Conservation (phyloP, 2,888 invertebrate species). For the Agrochola litura region DNA sequence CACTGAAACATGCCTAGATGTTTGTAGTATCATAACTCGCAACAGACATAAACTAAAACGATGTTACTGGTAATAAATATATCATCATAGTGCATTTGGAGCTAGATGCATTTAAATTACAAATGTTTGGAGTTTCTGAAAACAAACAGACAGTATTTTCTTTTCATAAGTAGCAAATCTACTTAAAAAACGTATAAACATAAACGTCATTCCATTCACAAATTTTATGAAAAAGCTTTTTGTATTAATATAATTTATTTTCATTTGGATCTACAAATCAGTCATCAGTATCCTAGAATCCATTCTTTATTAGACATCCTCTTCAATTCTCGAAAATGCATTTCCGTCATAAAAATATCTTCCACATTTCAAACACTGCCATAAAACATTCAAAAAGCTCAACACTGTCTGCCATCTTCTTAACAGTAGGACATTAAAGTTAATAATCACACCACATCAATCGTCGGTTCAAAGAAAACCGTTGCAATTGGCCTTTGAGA, state of each 20-base stretch:
- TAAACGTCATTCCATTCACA: constrained; percentile 1
- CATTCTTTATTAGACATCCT: constrained; percentile 16
- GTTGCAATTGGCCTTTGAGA: constrained; percentile 72
- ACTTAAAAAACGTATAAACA: constrained; percentile 23
- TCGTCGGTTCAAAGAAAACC: constrained; percentile 72
- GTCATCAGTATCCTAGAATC: constrained; percentile 27
- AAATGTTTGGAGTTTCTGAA: constrained; percentile 21
- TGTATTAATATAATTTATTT: constrained; percentile 21
- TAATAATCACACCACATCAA: constrained; percentile 72
- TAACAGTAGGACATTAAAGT: constrained; percentile 69
- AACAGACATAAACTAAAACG: constrained; percentile 5
- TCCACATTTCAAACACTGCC: constrained; percentile 41
- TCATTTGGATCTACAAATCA: constrained; percentile 28
- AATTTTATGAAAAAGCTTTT: constrained; percentile 6
- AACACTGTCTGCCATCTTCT: constrained; percentile 59
- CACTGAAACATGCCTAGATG: not conserved
- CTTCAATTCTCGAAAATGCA: constrained; percentile 42
- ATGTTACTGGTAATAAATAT: constrained; percentile 41
- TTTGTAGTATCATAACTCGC: constrained; percentile 25
- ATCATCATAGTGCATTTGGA: constrained; percentile 49
- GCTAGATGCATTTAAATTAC: constrained; percentile 33
- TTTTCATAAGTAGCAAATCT: constrained; percentile 32
- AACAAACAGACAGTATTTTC: constrained; percentile 20
- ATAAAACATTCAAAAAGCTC: constrained; percentile 51
- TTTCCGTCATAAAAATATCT: constrained; percentile 58